Base-by-base conservation (phyloP, 2,888 invertebrate genomes). In the Caradrina clavipalpis region DNA sequence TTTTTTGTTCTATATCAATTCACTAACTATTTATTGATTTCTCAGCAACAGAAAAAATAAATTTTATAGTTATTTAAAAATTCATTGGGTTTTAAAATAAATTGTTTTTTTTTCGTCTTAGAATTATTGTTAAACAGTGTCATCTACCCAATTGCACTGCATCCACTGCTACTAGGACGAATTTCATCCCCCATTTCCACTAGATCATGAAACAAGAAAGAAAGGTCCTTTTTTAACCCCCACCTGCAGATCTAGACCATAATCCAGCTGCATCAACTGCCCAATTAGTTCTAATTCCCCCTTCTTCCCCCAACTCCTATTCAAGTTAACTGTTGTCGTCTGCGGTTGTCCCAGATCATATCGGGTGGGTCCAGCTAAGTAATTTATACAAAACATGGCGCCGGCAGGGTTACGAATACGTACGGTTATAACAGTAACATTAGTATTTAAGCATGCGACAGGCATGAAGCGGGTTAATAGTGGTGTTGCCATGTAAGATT, bases 401-500 rank as follows among this genome's bases (percentile, higher is more conserved):
- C 73, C 78, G 76, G 59, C 69, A 68, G 71, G 75, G 75, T 76
- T 76, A 57, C 62, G 76, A 74, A 85, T 83, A 77, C 71, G 72
- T 63, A 64, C 65, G 76, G 80, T 69, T 78, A 81, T 85, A 86
- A 84, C 73, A 81, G 78, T 86, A 81, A 85, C 86, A 81, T 86
- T 86, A 84, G 80, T 86, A 84, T 85, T 85, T 86, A 85, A 85
- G 76, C 79, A 78, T 76, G 75, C 85, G 76, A 75, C 67, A 76
- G 78, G 69, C 77, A 75, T 61, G 68, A 64, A 67, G 61, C 73
- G 73, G 77, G 80, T 79, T 73, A 79, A 81, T 73, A 57, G 26
- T 78, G 60, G 11, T 53, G 79, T 72, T 39, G 26, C 78, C 80
- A 81, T 77, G 26, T 26, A 10, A 11, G 21, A 0, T 17, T 49